These are phyloP conservation scores for Nerophis ophidion DNA, from an alignment of 2,113 vertebrate genomes.

Conservation along the genomic window DNA sequence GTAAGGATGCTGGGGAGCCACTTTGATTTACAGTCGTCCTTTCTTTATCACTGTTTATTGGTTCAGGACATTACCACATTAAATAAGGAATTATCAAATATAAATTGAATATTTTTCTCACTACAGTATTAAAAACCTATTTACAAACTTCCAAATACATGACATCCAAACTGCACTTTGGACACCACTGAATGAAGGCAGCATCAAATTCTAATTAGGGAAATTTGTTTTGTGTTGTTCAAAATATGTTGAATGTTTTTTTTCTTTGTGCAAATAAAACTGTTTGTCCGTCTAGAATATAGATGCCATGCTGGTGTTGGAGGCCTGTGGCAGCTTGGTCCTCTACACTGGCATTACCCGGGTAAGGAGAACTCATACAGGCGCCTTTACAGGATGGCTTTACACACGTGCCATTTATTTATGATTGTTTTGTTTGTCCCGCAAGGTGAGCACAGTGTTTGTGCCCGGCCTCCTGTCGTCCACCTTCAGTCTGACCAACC, in stretches of 20 bases:
- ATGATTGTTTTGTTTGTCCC: not conserved
- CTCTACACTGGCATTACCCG: slow-evolving; percentile 90
- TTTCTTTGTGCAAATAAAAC: not conserved
- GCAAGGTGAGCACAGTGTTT: slow-evolving; percentile 92
- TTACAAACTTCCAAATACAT: too few relatives aligned
- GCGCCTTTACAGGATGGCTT: not conserved
- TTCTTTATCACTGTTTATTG: too few relatives aligned
- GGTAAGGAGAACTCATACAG: slow-evolving; percentile 58
- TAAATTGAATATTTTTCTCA: too few relatives aligned
- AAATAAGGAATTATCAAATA: too few relatives aligned
- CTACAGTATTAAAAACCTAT: too few relatives aligned
- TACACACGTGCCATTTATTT: not conserved
- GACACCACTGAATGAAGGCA: too few relatives aligned
- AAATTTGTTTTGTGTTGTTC: not conserved
- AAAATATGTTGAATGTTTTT: not conserved
- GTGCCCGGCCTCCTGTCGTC: slow-evolving; percentile 84
- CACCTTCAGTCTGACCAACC: slow-evolving; percentile 76
- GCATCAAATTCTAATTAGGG: too few relatives aligned
- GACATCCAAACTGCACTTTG: too few relatives aligned
- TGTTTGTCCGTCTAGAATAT: slow-evolving; percentile 70
- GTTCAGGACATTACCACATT: too few relatives aligned
- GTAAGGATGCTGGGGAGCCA: too few relatives aligned
- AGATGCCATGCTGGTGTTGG: slow-evolving; percentile 84
- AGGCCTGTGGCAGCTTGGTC: slow-evolving; percentile 86
- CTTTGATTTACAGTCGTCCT: too few relatives aligned